phyloP scores from a whole-genome alignment of 35 echinoderm and acorn worm genomes.

The Lytechinus variegatus region DNA sequence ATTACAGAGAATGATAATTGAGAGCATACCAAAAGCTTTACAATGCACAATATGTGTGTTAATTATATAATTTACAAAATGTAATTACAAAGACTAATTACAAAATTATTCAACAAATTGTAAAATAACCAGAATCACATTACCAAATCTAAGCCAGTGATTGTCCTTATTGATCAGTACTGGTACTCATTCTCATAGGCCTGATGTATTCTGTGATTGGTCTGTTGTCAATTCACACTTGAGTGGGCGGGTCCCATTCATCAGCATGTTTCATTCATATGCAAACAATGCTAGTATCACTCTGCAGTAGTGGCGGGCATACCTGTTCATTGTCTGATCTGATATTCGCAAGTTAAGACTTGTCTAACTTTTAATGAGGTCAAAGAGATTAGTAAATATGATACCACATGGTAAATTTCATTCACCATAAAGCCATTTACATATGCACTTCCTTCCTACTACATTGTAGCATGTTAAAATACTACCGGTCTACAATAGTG shows the following conservation, averaged over 20 bases:
- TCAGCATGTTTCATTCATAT: conserved; percentile 24
- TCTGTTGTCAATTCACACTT: background rate
- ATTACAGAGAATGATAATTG: no score
- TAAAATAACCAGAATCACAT: background rate
- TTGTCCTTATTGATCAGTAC: no score
- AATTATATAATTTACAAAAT: no score
- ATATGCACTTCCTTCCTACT: background rate
- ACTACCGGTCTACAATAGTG: background rate
- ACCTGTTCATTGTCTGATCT: background rate
- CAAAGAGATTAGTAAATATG: background rate
- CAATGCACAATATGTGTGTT: no score
- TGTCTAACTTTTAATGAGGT: conserved; percentile 22
- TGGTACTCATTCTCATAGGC: no score
- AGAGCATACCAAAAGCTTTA: no score
- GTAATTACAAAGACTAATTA: background rate
- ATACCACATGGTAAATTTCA: background rate
- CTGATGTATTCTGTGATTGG: background rate
- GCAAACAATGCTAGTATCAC: conserved; percentile 36
- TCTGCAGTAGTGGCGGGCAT: background rate
- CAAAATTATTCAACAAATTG: background rate
- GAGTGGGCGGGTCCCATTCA: conserved; percentile 22
- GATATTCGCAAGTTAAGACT: conserved; percentile 38
- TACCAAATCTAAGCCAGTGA: background rate
- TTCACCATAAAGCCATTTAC: background rate
- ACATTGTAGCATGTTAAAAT: background rate